Base-by-base conservation (phyloP, 2,113 vertebrate species). In the Chaetops frenatus region DNA sequence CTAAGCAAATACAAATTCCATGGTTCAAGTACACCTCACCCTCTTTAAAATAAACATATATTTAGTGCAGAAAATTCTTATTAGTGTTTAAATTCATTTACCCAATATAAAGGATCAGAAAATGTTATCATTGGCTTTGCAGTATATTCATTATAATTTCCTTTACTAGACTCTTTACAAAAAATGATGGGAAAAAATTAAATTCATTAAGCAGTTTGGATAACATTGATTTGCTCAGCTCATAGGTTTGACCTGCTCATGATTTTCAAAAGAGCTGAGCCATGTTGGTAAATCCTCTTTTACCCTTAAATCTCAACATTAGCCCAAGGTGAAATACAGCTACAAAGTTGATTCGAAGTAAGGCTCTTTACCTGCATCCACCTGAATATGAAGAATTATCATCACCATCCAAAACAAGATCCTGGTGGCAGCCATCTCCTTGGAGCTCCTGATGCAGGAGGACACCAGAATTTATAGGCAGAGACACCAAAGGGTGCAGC, bases 291-390 rank as follows among this genome's bases (percentile, higher is more conserved):
- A 77, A 83, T 60, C 33, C 36, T 45, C 44, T 67, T 83, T 61
- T 44, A 47, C 5, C 10, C 12, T 66, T 50, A 53, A 72, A 77
- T 40, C 62, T 47, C 69, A 38, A 1, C 1, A 0, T 47, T 44
- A 56, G 1, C 28, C 21, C 50, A 31, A 9, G 19, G 21, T 50
- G 29, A 74, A 89, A 66, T 9, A 54, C 0, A 76, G 33, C 33
- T 24, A 24, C 14, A 50, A 50, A 61, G 44, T 24, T 11, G 33
- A 67, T 44, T 2, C 42, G 47, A 86, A 94, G 2, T 16, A 23
- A 76, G 15, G 54, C 23, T 24, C 58, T 48, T 95, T 96, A 97
- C 96, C 96, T 97, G 94, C 53, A 65, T 47, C 38, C 64, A 12
- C 21, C 13, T 60, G 83, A 33, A 69, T 25, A 5, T 29, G 62